These are phyloP conservation scores for Aphrophora alni DNA, from an alignment of 2,888 invertebrate species.

Conservation along the genomic window DNA sequence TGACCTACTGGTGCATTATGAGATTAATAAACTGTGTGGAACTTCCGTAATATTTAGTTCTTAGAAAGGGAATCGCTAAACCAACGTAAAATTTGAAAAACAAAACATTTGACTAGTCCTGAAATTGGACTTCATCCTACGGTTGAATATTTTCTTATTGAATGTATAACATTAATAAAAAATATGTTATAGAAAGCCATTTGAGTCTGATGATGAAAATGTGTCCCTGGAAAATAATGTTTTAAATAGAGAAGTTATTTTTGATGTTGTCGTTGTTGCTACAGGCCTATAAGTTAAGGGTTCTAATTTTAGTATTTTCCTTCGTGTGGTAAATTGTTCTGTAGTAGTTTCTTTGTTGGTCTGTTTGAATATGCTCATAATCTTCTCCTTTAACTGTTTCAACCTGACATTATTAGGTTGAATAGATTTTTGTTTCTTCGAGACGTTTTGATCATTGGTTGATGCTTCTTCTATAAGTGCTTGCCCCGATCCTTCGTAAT, in stretches of 20 bases:
- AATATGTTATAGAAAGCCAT: too few relatives aligned
- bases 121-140: too few relatives aligned
- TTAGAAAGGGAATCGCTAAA: too few relatives aligned
- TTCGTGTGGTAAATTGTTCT: background rate
- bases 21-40: too few relatives aligned
- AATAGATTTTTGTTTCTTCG: too few relatives aligned
- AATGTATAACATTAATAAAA: too few relatives aligned
- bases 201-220: background rate
- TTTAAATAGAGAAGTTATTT: background rate
- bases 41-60: too few relatives aligned
- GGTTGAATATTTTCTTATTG: too few relatives aligned
- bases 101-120: too few relatives aligned
- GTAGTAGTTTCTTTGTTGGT: background rate
- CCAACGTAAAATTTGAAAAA: too few relatives aligned
- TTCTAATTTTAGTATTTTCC: background rate
- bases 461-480: background rate
- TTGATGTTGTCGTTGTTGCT: background rate
- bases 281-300: background rate
- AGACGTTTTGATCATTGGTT: background rate
- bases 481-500: background rate
- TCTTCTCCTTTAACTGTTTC: background rate
- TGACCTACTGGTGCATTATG: too few relatives aligned
- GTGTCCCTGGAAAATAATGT: background rate
- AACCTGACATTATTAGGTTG: background rate
- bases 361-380: background rate